Evolutionary conservation across 2,888 invertebrate species (phyloP).

Genomic region (Aethes cnicana): DNA sequence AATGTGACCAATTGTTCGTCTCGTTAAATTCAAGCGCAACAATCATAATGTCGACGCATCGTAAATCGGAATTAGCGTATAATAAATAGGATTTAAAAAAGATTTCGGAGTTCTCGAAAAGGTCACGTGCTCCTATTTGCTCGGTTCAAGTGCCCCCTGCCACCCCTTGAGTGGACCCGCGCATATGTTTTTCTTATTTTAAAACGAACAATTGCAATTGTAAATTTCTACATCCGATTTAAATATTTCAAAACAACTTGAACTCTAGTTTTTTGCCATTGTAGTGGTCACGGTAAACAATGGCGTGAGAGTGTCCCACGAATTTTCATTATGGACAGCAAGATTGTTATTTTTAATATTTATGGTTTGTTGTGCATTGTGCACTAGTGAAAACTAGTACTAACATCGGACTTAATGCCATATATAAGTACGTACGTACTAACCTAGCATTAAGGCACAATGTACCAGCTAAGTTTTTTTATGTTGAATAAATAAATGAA

Average conservation of each 20-base stretch:
- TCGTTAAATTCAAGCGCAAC: too few species aligned
- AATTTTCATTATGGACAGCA: constrained; percentile 5
- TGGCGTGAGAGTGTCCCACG: constrained; percentile 41
- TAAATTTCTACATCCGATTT: constrained; percentile 48
- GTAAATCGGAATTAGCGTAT: constrained; percentile 32
- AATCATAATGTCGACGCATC: not conserved
- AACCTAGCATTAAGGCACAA: too few species aligned
- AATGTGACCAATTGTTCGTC: too few species aligned
- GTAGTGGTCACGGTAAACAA: constrained; percentile 35
- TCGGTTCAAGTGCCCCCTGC: constrained; percentile 56
- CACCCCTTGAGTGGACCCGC: constrained; percentile 49
- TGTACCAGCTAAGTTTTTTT: too few species aligned
- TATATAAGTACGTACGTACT: too few species aligned
- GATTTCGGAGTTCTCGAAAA: constrained; percentile 43
- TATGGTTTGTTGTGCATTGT: too few species aligned
- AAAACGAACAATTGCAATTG: constrained; percentile 55
- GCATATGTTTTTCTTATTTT: constrained; percentile 65
- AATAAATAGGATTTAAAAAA: constrained; percentile 46
- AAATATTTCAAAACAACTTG: constrained; percentile 49
- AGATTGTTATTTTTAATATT: not conserved
- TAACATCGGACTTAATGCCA: too few species aligned
- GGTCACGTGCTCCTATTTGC: constrained; percentile 68
- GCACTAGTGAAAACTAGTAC: too few species aligned
- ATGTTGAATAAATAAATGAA: too few species aligned
- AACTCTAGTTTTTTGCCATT: constrained; percentile 44